These are phyloP conservation scores for Anolis carolinensis DNA, from an alignment of 2,113 vertebrate species.

Conservation along the genomic window DNA sequence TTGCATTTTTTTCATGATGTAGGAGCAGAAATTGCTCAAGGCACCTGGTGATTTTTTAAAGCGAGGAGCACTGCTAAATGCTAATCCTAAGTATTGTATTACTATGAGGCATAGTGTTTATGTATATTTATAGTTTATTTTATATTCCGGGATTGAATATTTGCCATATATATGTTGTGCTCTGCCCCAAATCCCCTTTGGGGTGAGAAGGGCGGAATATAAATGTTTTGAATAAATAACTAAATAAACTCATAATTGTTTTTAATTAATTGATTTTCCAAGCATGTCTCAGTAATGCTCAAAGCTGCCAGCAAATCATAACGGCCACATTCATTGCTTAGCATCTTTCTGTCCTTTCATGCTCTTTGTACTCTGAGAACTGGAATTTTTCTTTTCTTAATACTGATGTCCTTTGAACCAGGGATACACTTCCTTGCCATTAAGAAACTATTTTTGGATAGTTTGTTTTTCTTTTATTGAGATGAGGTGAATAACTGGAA, in stretches of 20 bases:
- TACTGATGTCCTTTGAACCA: not conserved
- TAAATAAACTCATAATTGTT: too few relatives aligned
- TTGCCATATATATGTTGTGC: too few relatives aligned
- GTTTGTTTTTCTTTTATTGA: too few relatives aligned
- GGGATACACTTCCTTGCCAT: not conserved
- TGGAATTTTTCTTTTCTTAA: slow-evolving; percentile 3
- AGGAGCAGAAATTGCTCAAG: too few relatives aligned
- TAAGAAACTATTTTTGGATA: not conserved
- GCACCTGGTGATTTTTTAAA: not conserved
- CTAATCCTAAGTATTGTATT: not conserved
- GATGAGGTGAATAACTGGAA: too few relatives aligned
- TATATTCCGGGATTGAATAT: too few relatives aligned
- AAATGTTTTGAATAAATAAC: too few relatives aligned
- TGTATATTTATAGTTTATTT: too few relatives aligned
- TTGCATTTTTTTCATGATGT: too few relatives aligned
- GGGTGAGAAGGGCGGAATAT: too few relatives aligned
- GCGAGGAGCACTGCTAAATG: not conserved
- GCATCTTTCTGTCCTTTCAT: not conserved
- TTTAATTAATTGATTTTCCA: slow-evolving; percentile 14
- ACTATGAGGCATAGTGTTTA: not conserved
- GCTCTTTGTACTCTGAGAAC: not conserved
- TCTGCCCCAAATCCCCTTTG: too few relatives aligned
- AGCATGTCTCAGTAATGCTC: not conserved
- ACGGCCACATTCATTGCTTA: slow-evolving; percentile 7
- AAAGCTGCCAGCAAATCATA: slow-evolving; percentile 31